Base-by-base conservation (phyloP, 1,140 invertebrate genomes). In the Sminthurides bifidus region DNA sequence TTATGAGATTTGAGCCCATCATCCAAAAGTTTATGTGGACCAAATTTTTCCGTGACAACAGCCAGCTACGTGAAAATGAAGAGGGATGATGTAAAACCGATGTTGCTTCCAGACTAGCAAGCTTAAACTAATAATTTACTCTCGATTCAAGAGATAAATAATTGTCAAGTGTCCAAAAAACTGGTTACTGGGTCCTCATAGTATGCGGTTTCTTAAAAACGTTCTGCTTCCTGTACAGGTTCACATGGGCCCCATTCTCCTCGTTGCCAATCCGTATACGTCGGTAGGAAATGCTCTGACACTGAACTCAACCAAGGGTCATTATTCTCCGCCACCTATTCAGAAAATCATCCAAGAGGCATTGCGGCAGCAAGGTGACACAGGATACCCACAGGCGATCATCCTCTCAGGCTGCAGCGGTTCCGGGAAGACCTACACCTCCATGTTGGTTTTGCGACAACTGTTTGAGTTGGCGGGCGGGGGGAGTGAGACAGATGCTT, bases 401-500 rank as follows among this genome's bases (percentile, higher is more conserved):
- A 92, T 94, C 52, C 76, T 90, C 58, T 91, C 84, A 59, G 87
- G 91, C 27, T 87, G 85, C 30, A 90, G 85, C 67, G 92, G 91
- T 12, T 90, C 87, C n/a, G 92, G 92, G 1, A 95, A 95, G 73
- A 94, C 91, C 26, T 87, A 90, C 69, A 84, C 87, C 41, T 92
- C 89, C 2, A 92, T 93, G 89, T 72, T 92, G 62, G 73, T 94
- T 64, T 75, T 94, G 41, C 77, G 89, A 56, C 86, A 93, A 68
- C 70, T 95, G 57, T 94, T 93, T 74, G 88, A 92, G 68, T 84
- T 91, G 45, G 90, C 90, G 17, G 91, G 90, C 40, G 89, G 88
- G 52, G 90, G 90, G 12, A 84, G 87, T 0, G 90, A 93, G 74
- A 94, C 90, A 1, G 90, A 94, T 73, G 87, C 90, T n/a, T 95